Base-by-base conservation (phyloP, 2,113 vertebrate species). In the Kryptolebias marmoratus region DNA sequence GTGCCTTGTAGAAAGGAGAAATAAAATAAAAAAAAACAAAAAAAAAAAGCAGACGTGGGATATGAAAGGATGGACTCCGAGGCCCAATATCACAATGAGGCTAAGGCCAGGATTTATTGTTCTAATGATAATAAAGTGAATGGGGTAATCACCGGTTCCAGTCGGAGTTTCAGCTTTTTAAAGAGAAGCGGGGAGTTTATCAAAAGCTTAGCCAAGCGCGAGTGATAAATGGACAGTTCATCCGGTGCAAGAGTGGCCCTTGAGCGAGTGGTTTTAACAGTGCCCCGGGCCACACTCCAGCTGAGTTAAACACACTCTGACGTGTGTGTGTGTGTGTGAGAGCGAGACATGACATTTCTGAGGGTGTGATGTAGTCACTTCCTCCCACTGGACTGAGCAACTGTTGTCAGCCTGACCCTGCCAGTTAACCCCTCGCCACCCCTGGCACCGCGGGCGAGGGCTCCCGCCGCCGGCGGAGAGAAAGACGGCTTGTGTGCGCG, bases 351-450 rank as follows among this genome's bases (percentile, higher is more conserved):
- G 77, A 81, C 88, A 87, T 82, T 77, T 88, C 83, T 77, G 73
- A 87, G 85, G 55, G 79, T 77, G 88, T 71, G 83, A 91, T 90
- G 89, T 77, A 90, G 88, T 90, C 89, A 92, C 86, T 92, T 93
- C 92, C 91, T 91, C 84, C 85, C 70, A 58, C 66, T 76, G 90
- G 82, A 90, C 90, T 89, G 84, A 88, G 87, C 74, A 57, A 80
- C 87, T 87, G 87, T 94, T 95, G 94, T 95, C 94, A 94, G 77
- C 87, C 93, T 94, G 94, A 95, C 94, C 93, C 87, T 65, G 68
- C 83, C 93, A 90, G 94, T 96, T 96, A 95, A 96, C 95, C 95
- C 93, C 87, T 86, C 92, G 81, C 72, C 88, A 87, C 87, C 83
- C 71, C 80, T 88, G 87, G 83, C 86, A 86, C 89, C 74, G 88